Percentiles rank a stretch among this genome's conserved stretches.
Conservation (phyloP, 2,797 vertebrate species). For the Halcyon leucocephala region DNA sequence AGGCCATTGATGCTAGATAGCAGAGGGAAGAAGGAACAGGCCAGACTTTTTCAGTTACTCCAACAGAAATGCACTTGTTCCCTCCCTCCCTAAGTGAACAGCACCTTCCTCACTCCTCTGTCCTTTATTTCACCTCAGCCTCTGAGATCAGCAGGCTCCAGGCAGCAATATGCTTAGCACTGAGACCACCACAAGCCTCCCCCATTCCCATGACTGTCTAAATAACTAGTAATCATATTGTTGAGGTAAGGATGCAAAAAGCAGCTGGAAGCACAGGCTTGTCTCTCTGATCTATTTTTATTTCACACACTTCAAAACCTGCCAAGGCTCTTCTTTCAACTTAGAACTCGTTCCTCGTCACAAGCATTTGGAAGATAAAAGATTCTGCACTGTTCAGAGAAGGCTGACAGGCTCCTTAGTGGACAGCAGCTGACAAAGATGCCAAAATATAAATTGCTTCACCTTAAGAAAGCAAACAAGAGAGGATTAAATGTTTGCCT, state of each 20-base stretch:
- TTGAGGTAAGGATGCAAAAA: not conserved
- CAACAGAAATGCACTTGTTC: not conserved
- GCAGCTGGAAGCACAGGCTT: conserved; percentile 1
- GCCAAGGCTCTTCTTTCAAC: not conserved
- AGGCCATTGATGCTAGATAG: not conserved
- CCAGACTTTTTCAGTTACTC: not conserved
- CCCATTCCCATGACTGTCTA: not conserved
- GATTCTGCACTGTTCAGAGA: not conserved
- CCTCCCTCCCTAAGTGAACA: not conserved
- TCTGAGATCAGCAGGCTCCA: not conserved
- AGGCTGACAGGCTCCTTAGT: not conserved
- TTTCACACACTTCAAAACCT: conserved; percentile 11
- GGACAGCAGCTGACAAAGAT: not conserved
- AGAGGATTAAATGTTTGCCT: not conserved
- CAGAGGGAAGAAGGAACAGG: not conserved
- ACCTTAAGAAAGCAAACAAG: conserved; percentile 18
- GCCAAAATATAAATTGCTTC: conserved; percentile 10
- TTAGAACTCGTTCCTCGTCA: not conserved
- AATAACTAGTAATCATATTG: not conserved
- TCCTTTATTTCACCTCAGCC: not conserved
- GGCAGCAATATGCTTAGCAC: not conserved
- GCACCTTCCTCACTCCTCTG: not conserved
- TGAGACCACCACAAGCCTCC: not conserved
- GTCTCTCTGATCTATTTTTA: conserved; percentile 27
- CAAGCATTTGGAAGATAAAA: not conserved